Evolutionary conservation across 1,140 invertebrate genomes (phyloP).

Genomic region (Diachasma alloeum): DNA sequence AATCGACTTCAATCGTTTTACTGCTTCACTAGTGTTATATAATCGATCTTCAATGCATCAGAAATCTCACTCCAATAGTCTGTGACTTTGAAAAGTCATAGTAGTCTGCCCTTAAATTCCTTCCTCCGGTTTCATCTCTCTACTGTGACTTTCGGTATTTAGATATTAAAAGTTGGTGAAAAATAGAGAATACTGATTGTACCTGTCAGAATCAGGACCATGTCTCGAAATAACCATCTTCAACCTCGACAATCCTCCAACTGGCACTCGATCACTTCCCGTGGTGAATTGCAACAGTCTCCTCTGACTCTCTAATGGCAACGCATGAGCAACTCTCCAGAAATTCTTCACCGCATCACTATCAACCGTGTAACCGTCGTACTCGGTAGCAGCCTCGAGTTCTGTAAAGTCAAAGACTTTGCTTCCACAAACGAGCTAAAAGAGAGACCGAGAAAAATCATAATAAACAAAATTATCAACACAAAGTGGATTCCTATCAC

Average conservation of each 20-base stretch:
- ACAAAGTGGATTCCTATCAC: background rate
- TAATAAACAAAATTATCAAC: background rate
- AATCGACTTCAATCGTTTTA: too few species aligned
- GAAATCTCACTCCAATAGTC: too few species aligned
- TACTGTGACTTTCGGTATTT: background rate
- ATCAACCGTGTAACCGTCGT: slow-evolving; percentile 88
- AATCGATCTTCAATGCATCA: too few species aligned
- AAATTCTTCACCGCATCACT: slow-evolving; percentile 89
- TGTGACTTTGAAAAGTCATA: too few species aligned
- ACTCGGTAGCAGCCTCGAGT: slow-evolving; percentile 89
- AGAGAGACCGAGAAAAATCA: slow-evolving; percentile 4
- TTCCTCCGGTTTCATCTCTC: too few species aligned
- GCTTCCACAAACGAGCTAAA: slow-evolving; percentile 78
- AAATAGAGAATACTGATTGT: background rate
- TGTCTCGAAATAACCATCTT: slow-evolving; percentile 84
- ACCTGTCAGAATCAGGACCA: slow-evolving; percentile 79
- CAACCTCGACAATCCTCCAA: slow-evolving; percentile 88
- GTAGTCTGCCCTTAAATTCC: too few species aligned
- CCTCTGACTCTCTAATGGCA: slow-evolving; percentile 84
- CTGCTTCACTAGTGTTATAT: too few species aligned
- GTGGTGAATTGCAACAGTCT: slow-evolving; percentile 94
- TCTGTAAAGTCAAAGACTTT: slow-evolving; percentile 91
- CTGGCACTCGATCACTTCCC: slow-evolving; percentile 91
- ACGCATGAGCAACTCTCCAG: slow-evolving; percentile 92
- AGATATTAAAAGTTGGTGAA: background rate